phyloP scores from a whole-genome alignment of 2,113 vertebrate species.

The Plecotus auritus region DNA sequence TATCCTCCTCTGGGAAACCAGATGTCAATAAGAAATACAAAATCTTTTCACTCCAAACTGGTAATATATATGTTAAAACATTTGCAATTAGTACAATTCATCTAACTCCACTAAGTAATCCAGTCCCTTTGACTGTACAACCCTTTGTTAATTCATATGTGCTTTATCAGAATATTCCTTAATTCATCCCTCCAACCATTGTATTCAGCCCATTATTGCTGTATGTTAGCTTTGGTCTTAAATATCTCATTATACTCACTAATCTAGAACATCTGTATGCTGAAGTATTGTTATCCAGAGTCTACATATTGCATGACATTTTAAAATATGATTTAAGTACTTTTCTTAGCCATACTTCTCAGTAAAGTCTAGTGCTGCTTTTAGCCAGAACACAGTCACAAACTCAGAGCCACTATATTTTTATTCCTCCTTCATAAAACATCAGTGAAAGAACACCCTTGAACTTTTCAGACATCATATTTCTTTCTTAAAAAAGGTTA shows the following conservation, averaged over 20 bases:
- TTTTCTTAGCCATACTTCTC: neutral
- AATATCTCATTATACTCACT: neutral
- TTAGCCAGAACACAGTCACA: neutral
- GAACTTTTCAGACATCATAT: neutral
- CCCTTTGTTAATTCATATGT: neutral
- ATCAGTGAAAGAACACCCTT: neutral
- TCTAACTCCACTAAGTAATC: neutral
- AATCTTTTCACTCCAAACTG: neutral
- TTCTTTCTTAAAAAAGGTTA: neutral
- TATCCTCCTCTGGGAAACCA: neutral
- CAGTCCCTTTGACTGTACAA: neutral
- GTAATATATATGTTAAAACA: neutral
- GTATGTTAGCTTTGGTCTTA: neutral
- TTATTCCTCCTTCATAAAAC: neutral
- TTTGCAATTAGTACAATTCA: neutral
- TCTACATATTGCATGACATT: neutral
- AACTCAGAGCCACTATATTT: neutral
- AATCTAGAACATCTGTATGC: neutral
- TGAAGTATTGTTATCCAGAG: neutral
- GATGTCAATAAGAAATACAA: neutral
- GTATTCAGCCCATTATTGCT: neutral
- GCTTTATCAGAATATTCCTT: neutral
- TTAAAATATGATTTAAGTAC: neutral
- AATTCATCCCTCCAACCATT: neutral
- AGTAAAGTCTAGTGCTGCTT: neutral